Conservation (phyloP, 2,113 vertebrate genomes). For the Ranitomeya imitator region DNA sequence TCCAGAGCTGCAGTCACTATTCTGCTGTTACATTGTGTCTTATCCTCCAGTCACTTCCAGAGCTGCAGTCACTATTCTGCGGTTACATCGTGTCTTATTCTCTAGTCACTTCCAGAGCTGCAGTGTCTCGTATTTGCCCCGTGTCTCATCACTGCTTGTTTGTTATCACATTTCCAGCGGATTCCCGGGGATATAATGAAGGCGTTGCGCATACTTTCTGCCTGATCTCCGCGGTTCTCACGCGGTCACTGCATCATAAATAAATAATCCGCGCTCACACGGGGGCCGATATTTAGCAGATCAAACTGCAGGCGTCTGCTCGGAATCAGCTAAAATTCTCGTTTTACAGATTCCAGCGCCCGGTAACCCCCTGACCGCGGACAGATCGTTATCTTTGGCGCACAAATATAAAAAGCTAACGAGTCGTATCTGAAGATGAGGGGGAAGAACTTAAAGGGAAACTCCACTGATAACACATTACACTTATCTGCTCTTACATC, state of each 20-base stretch:
- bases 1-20: too few relatives aligned
- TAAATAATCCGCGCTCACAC: constrained; percentile 38
- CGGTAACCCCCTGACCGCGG: constrained; percentile 63
- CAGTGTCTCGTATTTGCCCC: neutral
- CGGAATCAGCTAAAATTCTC: constrained; percentile 70
- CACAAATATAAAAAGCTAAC: constrained; percentile 72
- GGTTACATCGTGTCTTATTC: too few relatives aligned
- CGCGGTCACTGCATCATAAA: neutral
- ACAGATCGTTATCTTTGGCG: constrained; percentile 75
- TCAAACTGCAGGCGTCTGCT: constrained; percentile 58
- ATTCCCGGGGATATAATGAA: neutral
- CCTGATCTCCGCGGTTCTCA: neutral
- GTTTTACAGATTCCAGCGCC: constrained; percentile 64
- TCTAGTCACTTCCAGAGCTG: neutral
- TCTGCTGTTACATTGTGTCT: too few relatives aligned
- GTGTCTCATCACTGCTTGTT: neutral
- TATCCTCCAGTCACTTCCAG: too few relatives aligned
- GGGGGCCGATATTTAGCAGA: constrained; percentile 59
- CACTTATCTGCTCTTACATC: neutral
- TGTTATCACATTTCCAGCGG: neutral
- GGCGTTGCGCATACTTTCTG: neutral
- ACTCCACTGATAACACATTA: neutral
- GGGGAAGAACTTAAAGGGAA: constrained; percentile 46
- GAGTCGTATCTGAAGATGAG: constrained; percentile 81
- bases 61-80: too few relatives aligned